Conservation (phyloP, 2,113 vertebrate species). For the Cheirogaleus medius region DNA sequence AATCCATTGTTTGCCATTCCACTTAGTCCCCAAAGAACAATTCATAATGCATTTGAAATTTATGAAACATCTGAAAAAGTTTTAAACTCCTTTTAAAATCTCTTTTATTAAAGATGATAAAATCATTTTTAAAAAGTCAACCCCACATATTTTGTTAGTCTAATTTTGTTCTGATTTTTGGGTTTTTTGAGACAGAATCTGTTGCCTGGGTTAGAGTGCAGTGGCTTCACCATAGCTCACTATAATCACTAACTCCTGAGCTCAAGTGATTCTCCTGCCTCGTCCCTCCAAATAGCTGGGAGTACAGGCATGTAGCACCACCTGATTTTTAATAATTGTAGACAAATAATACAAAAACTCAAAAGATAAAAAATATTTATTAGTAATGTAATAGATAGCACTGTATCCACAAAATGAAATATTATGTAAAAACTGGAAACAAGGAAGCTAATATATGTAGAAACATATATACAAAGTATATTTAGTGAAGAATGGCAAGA, state of each 20-base stretch:
- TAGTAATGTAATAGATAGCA: not conserved
- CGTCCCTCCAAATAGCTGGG: not conserved
- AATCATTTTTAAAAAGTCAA: not conserved
- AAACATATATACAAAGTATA: not conserved
- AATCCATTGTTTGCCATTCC: not conserved
- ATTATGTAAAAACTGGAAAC: not conserved
- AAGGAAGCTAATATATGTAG: not conserved
- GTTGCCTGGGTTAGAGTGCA: not conserved
- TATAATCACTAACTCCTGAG: not conserved
- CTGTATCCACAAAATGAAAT: not conserved
- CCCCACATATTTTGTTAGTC: not conserved
- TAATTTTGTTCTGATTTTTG: not conserved
- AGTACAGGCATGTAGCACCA: not conserved
- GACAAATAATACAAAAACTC: not conserved
- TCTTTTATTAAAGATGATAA: not conserved
- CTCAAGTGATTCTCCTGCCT: not conserved
- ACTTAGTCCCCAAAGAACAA: not conserved
- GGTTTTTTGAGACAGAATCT: not conserved
- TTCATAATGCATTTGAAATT: not conserved
- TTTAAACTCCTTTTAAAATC: not conserved
- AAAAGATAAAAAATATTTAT: not conserved
- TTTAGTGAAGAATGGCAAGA: not conserved
- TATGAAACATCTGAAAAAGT: not conserved
- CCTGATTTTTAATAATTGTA: not conserved
- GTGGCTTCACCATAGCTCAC: too few species aligned